These are phyloP conservation scores for Chrysomela aeneicollis DNA, from an alignment of 2,888 invertebrate genomes.

Conservation along the genomic window DNA sequence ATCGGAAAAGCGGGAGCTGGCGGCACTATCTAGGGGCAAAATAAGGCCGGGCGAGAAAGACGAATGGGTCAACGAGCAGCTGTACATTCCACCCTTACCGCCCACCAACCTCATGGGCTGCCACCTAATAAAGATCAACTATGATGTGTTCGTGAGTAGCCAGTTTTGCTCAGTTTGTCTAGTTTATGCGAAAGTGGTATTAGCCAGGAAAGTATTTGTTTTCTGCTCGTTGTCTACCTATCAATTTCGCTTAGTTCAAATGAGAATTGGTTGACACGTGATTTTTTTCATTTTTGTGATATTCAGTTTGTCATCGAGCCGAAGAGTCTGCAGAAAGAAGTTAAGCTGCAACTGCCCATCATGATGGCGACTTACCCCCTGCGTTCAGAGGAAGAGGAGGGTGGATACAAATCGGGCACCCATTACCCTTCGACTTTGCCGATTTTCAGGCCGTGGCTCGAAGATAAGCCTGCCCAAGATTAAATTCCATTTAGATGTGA, in stretches of 20 bases:
- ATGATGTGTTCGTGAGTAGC: slow-evolving; percentile 87
- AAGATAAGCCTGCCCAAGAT: slow-evolving; percentile 68
- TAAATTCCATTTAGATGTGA: slow-evolving; percentile 11
- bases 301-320: slow-evolving; percentile 89
- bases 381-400: slow-evolving; percentile 70
- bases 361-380: slow-evolving; percentile 92
- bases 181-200: no score
- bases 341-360: slow-evolving; percentile 90
- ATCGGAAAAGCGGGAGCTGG: slow-evolving; percentile 85
- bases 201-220: no score
- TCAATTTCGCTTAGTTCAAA: no score
- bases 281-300: no score
- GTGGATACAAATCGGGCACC: slow-evolving; percentile 80
- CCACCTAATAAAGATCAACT: slow-evolving; percentile 91
- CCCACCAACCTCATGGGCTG: slow-evolving; percentile 94
- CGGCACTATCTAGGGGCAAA: slow-evolving; percentile 80
- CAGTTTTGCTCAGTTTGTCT: no score
- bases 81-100: slow-evolving; percentile 92
- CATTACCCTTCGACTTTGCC: slow-evolving; percentile 93
- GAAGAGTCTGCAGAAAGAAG: slow-evolving; percentile 89
- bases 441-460: slow-evolving; percentile 88
- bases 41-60: slow-evolving; percentile 82
- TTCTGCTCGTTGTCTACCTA: no score
- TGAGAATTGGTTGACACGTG: no score
- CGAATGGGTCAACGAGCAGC: slow-evolving; percentile 86